Evolutionary conservation across 1,140 invertebrate species (phyloP).

Genomic region (Drosophila pseudoananassae): DNA sequence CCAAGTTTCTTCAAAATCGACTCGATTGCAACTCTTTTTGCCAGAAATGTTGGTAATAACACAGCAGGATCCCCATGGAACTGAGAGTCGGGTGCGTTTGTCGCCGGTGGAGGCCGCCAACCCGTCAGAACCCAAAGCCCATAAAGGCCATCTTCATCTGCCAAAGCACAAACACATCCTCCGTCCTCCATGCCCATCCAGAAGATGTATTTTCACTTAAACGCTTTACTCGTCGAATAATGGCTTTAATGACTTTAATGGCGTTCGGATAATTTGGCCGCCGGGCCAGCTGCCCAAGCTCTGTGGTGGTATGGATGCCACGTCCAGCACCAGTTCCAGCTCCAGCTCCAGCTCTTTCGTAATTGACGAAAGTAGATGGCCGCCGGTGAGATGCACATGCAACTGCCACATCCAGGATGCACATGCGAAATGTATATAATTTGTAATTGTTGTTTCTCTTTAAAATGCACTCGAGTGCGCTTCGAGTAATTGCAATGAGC

Average conservation of each 20-base stretch:
- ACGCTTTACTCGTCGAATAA: conserved; percentile 77
- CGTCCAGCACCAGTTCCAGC: conserved; percentile 2
- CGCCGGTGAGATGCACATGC: conserved; percentile 36
- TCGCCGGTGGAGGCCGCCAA: conserved; percentile 43
- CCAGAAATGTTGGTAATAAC: conserved; percentile 65
- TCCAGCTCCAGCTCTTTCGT: conserved; percentile 36
- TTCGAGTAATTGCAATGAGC: conserved; percentile 45
- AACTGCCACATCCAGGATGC: conserved; percentile 32
- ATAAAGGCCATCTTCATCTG: conserved; percentile 12
- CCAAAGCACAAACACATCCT: conserved; percentile 12
- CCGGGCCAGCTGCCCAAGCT: conserved; percentile 53
- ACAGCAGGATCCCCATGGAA: conserved; percentile 39
- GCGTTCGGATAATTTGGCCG: conserved; percentile 74
- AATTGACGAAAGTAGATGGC: conserved; percentile 77
- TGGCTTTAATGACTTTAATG: conserved; percentile 82
- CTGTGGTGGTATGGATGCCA: conserved; percentile 3
- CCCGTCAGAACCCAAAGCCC: conserved; percentile 22
- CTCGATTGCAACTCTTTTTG: conserved; percentile 51
- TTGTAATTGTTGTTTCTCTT: conserved; percentile 60
- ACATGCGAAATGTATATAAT: conserved; percentile 69
- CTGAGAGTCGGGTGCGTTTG: conserved; percentile 38
- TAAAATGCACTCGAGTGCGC: conserved; percentile 56
- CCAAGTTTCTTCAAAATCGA: conserved; percentile 58
- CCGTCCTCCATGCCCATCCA: conserved; percentile 38
- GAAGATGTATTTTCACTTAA: conserved; percentile 81